These are phyloP conservation scores for Blennius ocellaris DNA, from an alignment of 2,113 vertebrate genomes.

Conservation along the genomic window DNA sequence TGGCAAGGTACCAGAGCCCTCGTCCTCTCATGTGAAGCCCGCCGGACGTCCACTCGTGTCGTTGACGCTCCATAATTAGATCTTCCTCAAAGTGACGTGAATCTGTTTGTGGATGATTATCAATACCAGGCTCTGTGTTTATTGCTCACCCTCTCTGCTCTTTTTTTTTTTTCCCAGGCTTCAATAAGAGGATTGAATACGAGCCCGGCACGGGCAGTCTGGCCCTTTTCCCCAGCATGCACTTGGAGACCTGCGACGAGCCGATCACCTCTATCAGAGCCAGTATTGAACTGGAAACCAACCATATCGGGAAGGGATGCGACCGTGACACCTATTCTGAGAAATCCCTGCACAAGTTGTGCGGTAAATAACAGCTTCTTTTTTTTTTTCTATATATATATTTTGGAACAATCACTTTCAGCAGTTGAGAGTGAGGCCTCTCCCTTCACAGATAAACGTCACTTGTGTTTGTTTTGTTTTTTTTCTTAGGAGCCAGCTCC, in stretches of 20 bases:
- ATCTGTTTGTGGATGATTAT: conserved; percentile 27
- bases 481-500: conserved; percentile 88
- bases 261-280: conserved; percentile 90
- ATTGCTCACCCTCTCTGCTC: conserved; percentile 1
- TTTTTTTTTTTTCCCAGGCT: conserved; percentile 88
- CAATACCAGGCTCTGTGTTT: conserved; percentile 21
- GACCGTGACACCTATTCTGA: conserved; percentile 99
- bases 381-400: no score
- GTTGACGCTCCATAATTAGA: no score
- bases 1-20: conserved; percentile 90
- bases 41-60: background rate
- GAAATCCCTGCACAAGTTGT: conserved; percentile 95
- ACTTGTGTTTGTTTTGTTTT: background rate
- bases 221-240: conserved; percentile 92
- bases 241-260: conserved; percentile 93
- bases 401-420: background rate
- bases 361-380: conserved; percentile 84
- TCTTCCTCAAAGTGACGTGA: background rate
- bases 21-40: background rate
- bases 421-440: background rate
- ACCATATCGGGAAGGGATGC: conserved; percentile 97
- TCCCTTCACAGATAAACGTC: background rate
- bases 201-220: conserved; percentile 95
- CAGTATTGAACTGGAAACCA: conserved; percentile 92
- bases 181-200: conserved; percentile 94